Evolutionary conservation across 2,113 vertebrate genomes (phyloP).

Genomic region (Micromys minutus): DNA sequence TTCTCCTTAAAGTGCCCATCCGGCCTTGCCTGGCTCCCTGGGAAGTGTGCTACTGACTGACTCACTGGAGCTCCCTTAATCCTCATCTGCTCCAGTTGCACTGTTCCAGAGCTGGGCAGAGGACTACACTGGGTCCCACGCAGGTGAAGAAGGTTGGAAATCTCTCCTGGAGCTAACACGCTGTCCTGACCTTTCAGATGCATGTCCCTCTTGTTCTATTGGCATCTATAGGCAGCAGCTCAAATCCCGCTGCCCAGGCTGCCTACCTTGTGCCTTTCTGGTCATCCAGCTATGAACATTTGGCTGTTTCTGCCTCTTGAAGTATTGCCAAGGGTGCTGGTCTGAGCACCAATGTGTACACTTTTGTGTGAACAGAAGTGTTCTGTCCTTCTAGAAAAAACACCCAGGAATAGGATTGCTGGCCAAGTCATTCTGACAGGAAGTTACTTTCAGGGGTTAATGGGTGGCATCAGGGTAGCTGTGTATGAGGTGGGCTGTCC

Average conservation of each 20-base stretch:
- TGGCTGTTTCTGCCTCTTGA: background rate
- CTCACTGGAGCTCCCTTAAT: accelerated
- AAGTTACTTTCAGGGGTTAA: background rate
- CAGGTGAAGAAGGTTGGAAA: background rate
- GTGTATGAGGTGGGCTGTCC: background rate
- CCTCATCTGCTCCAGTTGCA: background rate
- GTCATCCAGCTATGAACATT: accelerated
- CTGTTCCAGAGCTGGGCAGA: accelerated
- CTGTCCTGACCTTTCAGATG: background rate
- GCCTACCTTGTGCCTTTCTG: accelerated
- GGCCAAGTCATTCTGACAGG: background rate
- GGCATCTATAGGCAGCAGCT: accelerated
- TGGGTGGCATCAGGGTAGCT: background rate
- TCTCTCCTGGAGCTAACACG: too few relatives aligned
- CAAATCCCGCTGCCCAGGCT: background rate
- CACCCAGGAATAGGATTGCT: accelerated
- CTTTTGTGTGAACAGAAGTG: background rate
- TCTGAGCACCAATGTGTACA: accelerated
- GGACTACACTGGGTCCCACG: background rate
- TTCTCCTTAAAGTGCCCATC: accelerated
- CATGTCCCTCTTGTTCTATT: accelerated
- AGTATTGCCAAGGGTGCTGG: background rate
- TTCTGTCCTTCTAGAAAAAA: background rate
- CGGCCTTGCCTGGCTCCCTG: background rate
- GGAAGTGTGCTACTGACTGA: accelerated